phyloP scores from a whole-genome alignment of 1,140 invertebrate genomes.

The Coenobita brevimanus region DNA sequence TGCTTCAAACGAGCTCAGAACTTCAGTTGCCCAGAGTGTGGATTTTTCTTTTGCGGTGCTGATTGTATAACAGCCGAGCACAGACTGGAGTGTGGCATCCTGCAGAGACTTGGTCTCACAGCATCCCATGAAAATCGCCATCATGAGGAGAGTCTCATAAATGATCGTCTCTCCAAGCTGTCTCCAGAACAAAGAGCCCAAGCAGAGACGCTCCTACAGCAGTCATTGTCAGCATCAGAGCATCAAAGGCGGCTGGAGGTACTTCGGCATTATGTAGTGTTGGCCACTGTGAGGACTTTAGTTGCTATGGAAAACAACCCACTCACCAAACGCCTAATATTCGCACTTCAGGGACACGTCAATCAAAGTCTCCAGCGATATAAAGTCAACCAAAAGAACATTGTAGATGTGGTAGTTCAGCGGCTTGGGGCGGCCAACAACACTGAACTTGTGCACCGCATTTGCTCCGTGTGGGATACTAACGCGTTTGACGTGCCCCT shows the following conservation, averaged over 20 bases:
- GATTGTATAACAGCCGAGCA: conserved; percentile 35
- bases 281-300: conserved; percentile 24
- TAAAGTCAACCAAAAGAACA: conserved; percentile 26
- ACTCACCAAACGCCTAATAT: not conserved
- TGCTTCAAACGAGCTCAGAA: conserved; percentile 33
- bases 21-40: conserved; percentile 36
- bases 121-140: not conserved
- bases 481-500: conserved; percentile 83
- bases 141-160: conserved; percentile 10
- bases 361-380: conserved; percentile 8
- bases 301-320: conserved; percentile 28
- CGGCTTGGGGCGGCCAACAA: conserved; percentile 14
- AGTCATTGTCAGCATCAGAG: not conserved
- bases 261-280: conserved; percentile 30
- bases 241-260: conserved; percentile 32
- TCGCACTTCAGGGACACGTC: conserved; percentile 1
- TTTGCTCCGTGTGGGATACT: conserved; percentile 82
- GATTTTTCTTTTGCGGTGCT: conserved; percentile 41
- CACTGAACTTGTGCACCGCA: conserved; percentile 22
- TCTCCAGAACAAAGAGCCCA: conserved; percentile 34
- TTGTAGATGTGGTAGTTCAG: conserved; percentile 32
- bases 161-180: conserved; percentile 21
- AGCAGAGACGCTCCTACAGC: conserved; percentile 30
- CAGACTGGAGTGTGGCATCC: conserved; percentile 31
- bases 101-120: conserved; percentile 21